Evolutionary conservation across 2,797 vertebrate genomes (phyloP), one percentile per base, ranked within the genome.

Genomic region (Syndactyla subalaris): DNA sequence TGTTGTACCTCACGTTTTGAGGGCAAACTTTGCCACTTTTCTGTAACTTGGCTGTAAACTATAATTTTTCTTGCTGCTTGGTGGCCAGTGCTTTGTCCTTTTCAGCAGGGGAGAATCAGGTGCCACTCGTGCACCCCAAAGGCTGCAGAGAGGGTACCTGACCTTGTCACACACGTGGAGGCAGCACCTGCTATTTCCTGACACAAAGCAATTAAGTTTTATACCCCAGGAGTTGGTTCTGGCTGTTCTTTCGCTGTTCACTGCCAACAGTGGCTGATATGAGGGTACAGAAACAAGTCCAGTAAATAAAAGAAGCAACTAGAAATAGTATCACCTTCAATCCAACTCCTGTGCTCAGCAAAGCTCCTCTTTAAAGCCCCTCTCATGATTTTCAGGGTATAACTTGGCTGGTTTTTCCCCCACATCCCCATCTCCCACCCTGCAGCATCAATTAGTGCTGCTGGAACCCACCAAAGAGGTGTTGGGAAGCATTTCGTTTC

Each of bases 261-360:
- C 59, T 62, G 30, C 41, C 41, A 45, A 32, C 20, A 65, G 39
- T 41, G 23, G 2, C 32, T 4, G 9, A 19, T 45, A 10, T 0
- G 62, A n/a, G 15, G 0, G 2, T 2, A 7, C 5, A 26, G 57
- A 51, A 80, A 58, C 36, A 54, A 76, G 51, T n/a, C 49, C 73
- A 36, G 39, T 2, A 41, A 77, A 48, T 0, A 0, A 0, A 7
- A 1, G 27, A 62, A 51, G 3, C 46, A 30, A 24, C 4, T 1
- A 9, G 30, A 74, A 32, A 43, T 9, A 5, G n/a, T 36, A 4
- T 22, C 16, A 7, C 1, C 38, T 39, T 15, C 43, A 55, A 0
- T 12, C 74, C 1, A 1, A 11, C 7, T 63, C 38, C 38, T 26
- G 61, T 8, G 14, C 61, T 52, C 39, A 36, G 41, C 52, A 46